Conservation (phyloP, 2,888 invertebrate genomes). For the Lasioglossum villosulum region DNA sequence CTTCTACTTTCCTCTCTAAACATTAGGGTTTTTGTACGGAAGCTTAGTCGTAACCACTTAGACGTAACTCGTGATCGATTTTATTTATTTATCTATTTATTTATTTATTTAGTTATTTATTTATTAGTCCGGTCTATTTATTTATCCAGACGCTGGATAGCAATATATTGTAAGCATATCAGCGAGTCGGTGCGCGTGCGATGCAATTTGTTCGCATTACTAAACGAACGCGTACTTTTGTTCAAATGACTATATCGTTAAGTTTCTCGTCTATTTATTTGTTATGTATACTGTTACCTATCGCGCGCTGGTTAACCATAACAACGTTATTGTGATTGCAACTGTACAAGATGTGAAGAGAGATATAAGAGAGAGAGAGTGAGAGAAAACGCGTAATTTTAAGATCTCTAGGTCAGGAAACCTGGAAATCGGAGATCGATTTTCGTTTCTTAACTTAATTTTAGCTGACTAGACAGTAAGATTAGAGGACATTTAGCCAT, state of each 20-base stretch:
- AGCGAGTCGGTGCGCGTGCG: constrained; percentile 44
- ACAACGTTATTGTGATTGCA: constrained; percentile 9
- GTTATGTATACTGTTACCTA: constrained; percentile 24
- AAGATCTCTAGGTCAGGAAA: background rate
- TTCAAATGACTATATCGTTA: constrained; percentile 10
- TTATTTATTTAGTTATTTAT: constrained; percentile 54
- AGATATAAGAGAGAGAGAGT: background rate
- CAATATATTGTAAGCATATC: constrained; percentile 73
- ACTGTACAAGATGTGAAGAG: constrained; percentile 10
- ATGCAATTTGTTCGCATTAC: constrained; percentile 31
- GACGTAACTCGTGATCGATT: constrained; percentile 52
- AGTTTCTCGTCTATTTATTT: constrained; percentile 14
- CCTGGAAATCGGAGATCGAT: background rate
- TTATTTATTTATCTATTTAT: constrained; percentile 63
- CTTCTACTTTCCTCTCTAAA: constrained; percentile 67
- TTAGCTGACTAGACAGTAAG: constrained; percentile 4
- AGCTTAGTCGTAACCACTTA: constrained; percentile 67
- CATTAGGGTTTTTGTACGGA: constrained; percentile 67
- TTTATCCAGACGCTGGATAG: constrained; percentile 42
- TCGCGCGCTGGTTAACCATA: constrained; percentile 33
- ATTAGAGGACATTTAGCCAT: background rate
- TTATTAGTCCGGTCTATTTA: constrained; percentile 35
- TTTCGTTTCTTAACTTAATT: constrained; percentile 13
- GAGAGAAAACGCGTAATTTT: background rate
- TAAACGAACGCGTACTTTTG: constrained; percentile 5